Conservation (phyloP, 2,888 invertebrate species). For the Dioctria rufipes region DNA sequence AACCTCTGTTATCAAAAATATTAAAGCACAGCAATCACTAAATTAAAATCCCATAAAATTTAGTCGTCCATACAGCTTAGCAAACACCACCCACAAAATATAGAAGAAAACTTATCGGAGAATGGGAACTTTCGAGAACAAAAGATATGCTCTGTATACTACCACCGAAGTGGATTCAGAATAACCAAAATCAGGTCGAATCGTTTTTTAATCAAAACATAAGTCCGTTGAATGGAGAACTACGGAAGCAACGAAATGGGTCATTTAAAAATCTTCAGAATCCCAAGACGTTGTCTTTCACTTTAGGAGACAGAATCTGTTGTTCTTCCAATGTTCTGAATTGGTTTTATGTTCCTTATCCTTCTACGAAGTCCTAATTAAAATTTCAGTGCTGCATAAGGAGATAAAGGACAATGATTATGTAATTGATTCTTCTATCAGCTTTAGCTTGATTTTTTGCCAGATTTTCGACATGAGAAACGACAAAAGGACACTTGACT, state of each 20-base stretch:
- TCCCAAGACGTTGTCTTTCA: slow-evolving; percentile 14
- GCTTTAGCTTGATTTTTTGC: slow-evolving; percentile 49
- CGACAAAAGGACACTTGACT: slow-evolving; percentile 45
- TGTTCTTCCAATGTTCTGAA: slow-evolving; percentile 15
- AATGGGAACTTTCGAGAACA: neutral
- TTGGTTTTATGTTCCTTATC: slow-evolving; percentile 39
- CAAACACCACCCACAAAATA: neutral
- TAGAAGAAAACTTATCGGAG: neutral
- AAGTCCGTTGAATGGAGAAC: slow-evolving; percentile 32
- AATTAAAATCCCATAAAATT: no score
- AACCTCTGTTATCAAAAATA: no score
- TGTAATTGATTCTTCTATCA: slow-evolving; percentile 48
- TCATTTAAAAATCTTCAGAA: slow-evolving; percentile 37
- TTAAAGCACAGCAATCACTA: no score
- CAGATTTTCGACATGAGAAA: slow-evolving; percentile 23
- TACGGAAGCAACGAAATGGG: slow-evolving; percentile 15
- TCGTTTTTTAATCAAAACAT: slow-evolving; percentile 45
- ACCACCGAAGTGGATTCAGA: neutral
- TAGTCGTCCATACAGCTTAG: no score
- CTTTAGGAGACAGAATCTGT: slow-evolving; percentile 6
- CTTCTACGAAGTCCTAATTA: slow-evolving; percentile 42
- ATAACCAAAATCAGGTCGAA: slow-evolving; percentile 42
- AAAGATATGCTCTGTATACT: neutral
- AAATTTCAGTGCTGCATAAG: slow-evolving; percentile 47
- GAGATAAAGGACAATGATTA: slow-evolving; percentile 47